Evolutionary conservation across 2,797 vertebrate genomes (phyloP).

Genomic region (Pogonophryne albipinna): DNA sequence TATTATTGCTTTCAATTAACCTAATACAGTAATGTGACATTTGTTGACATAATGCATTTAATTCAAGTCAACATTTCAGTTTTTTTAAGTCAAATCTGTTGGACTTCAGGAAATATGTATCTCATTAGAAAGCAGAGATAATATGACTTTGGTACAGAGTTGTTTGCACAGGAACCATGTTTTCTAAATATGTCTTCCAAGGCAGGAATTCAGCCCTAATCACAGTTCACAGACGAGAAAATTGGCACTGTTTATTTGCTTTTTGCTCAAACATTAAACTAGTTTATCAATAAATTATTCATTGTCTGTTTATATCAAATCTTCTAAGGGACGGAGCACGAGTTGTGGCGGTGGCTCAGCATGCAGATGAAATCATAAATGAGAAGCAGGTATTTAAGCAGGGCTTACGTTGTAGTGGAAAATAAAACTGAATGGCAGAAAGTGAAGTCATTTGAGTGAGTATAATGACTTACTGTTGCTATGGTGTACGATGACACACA

Average conservation of each 20-base stretch:
- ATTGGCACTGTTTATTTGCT: slow-evolving; percentile 30
- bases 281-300: slow-evolving; percentile 58
- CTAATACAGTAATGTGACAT: too few species aligned
- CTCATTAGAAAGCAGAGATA: slow-evolving; percentile 8
- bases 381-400: slow-evolving; percentile 41
- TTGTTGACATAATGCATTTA: too few species aligned
- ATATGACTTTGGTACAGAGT: slow-evolving; percentile 20
- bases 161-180: slow-evolving; percentile 4
- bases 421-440: slow-evolving; percentile 32
- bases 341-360: slow-evolving; percentile 13
- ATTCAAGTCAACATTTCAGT: too few species aligned
- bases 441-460: slow-evolving; percentile 46
- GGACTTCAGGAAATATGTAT: slow-evolving; percentile 50
- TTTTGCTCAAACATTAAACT: slow-evolving; percentile 46
- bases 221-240: slow-evolving; percentile 6
- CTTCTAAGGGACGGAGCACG: background rate
- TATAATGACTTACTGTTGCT: slow-evolving; percentile 54
- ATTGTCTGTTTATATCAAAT: slow-evolving; percentile 38
- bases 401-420: slow-evolving; percentile 41
- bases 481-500: slow-evolving; percentile 54
- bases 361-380: slow-evolving; percentile 41
- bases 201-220: slow-evolving; percentile 13
- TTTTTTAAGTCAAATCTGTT: slow-evolving; percentile 32
- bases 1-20: too few species aligned
- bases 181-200: slow-evolving; percentile 12